phyloP scores from a whole-genome alignment of 2,888 invertebrate species.

The Agrotis exclamationis region DNA sequence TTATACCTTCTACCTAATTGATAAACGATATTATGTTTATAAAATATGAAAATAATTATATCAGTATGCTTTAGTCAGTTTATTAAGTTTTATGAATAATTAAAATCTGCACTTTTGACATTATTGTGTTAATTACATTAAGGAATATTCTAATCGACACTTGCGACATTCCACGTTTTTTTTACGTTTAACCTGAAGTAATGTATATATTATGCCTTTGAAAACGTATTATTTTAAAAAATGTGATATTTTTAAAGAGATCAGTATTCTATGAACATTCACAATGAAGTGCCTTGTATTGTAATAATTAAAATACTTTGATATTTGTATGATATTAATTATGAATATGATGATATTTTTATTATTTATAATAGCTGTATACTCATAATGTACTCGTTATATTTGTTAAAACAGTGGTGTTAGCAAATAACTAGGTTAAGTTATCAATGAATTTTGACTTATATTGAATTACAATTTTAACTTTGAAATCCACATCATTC shows the following conservation, averaged over 20 bases:
- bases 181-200: constrained; percentile 5
- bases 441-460: constrained; percentile 8
- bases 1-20: not conserved
- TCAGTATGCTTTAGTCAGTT: not conserved
- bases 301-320: constrained; percentile 8
- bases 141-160: not conserved
- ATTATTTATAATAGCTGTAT: constrained; percentile 20
- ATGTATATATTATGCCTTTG: not conserved
- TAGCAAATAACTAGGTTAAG: not conserved
- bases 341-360: constrained; percentile 15
- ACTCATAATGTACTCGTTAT: constrained; percentile 18
- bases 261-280: constrained; percentile 46
- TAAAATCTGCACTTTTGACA: not conserved
- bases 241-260: constrained; percentile 40
- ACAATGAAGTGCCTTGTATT: constrained; percentile 46
- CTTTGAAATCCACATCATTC: not conserved
- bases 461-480: constrained; percentile 1
- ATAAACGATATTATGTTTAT: not conserved
- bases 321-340: constrained; percentile 9
- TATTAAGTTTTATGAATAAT: not conserved
- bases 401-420: constrained; percentile 18
- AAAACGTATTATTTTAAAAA: constrained; percentile 12
- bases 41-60: not conserved
- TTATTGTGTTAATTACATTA: no score
- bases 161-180: constrained; percentile 17